A percentile compares a stretch with the other conserved stretches of the same genome.
These are phyloP conservation scores for Bucco capensis DNA, from an alignment of 2,113 vertebrate species.

Conservation along the genomic window DNA sequence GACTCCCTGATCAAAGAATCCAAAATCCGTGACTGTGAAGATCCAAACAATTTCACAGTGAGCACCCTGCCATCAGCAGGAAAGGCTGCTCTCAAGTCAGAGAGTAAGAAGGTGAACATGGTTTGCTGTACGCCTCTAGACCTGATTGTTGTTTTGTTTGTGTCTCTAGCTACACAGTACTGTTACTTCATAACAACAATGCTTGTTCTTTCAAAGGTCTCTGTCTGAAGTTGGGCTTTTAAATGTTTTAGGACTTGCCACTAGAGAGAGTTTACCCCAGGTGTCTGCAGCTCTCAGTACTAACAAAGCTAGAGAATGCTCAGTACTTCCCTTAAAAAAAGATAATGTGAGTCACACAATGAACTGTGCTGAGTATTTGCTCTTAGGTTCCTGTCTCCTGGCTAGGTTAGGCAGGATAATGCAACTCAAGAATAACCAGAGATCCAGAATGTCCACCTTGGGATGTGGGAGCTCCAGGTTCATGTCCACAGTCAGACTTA, in stretches of 20 bases:
- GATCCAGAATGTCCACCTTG: background rate
- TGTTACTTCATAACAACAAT: background rate
- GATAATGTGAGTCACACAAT: background rate
- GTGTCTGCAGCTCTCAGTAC: background rate
- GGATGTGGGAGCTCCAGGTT: background rate
- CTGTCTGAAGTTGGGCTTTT: background rate
- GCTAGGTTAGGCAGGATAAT: background rate
- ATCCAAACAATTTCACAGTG: slow-evolving; percentile 86
- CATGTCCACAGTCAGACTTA: background rate
- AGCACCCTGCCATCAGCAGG: slow-evolving; percentile 75
- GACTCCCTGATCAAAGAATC: slow-evolving; percentile 96
- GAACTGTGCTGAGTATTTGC: background rate
- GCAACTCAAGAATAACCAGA: background rate
- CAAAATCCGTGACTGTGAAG: slow-evolving; percentile 92
- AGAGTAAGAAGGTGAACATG: slow-evolving; percentile 68
- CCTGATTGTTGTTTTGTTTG: background rate
- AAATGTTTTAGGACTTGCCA: background rate
- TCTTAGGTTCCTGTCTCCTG: background rate
- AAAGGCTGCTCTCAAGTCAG: slow-evolving; percentile 65
- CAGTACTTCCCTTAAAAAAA: background rate
- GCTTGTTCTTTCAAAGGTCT: background rate
- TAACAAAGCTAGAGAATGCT: background rate
- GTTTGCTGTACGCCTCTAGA: background rate
- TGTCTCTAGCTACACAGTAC: background rate
- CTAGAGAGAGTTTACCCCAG: background rate